A percentile compares a stretch with the other conserved stretches of the same genome.
These are phyloP conservation scores for Proisotoma minuta DNA, from an alignment of 2,888 invertebrate genomes.

Conservation along the genomic window DNA sequence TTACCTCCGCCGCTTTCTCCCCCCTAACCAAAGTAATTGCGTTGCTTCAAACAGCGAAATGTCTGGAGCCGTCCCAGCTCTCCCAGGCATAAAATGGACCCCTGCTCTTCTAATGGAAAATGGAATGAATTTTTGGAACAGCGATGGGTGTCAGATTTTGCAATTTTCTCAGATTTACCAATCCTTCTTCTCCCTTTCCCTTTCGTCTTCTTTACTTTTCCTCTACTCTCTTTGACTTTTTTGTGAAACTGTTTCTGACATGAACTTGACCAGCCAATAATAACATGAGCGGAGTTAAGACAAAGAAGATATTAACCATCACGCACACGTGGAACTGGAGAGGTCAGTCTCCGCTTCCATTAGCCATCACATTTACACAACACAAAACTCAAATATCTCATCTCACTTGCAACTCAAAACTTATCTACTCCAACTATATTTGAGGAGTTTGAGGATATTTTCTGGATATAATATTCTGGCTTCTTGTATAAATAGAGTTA, in stretches of 20 bases:
- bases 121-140: conserved; percentile 15
- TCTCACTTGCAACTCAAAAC: too few species aligned
- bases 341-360: too few species aligned
- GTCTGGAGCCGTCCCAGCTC: neutral
- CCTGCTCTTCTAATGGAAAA: conserved; percentile 13
- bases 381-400: too few species aligned
- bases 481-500: neutral
- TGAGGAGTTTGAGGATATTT: too few species aligned
- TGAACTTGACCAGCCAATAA: neutral
- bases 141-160: conserved; percentile 13
- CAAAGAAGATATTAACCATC: too few species aligned
- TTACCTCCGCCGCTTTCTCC: neutral
- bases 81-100: neutral
- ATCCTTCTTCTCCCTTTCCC: neutral
- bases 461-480: too few species aligned
- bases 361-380: too few species aligned
- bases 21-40: conserved; percentile 16
- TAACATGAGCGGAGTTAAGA: too few species aligned
- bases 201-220: neutral
- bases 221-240: neutral
- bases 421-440: too few species aligned
- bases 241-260: conserved; percentile 3
- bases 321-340: too few species aligned
- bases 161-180: conserved; percentile 9
- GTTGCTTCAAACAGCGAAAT: conserved; percentile 15